A percentile compares a stretch with the other conserved stretches of the same genome.
These are phyloP conservation scores for Megaleporinus macrocephalus DNA, from an alignment of 2,113 vertebrate species.

Conservation along the genomic window DNA sequence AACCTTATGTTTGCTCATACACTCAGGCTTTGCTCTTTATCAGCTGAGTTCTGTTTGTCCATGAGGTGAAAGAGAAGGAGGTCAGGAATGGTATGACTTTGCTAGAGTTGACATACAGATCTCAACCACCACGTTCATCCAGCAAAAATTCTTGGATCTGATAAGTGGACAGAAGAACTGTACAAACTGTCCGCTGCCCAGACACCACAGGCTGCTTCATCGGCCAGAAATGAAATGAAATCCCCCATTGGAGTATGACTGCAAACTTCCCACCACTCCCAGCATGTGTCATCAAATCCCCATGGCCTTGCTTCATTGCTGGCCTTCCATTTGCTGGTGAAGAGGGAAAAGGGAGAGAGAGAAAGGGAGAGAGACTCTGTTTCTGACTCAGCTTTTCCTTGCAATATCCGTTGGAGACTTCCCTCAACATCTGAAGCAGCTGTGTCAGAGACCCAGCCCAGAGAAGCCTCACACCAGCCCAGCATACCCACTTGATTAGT, in stretches of 20 bases:
- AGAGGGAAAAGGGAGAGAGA: neutral
- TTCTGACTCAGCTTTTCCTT: conserved; percentile 15
- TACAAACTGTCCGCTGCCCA: neutral
- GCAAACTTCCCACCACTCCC: neutral
- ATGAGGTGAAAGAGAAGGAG: neutral
- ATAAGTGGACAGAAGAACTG: neutral
- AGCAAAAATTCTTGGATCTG: neutral
- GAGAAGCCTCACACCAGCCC: neutral
- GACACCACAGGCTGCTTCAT: neutral
- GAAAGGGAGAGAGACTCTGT: neutral
- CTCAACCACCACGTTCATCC: conserved; percentile 3
- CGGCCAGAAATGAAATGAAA: conserved; percentile 17
- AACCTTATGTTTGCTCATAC: neutral
- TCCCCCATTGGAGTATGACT: neutral
- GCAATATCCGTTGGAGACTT: conserved; percentile 27
- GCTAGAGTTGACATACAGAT: neutral
- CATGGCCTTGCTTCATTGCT: conserved; percentile 8
- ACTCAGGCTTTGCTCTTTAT: conserved; percentile 21
- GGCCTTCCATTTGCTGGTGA: conserved; percentile 12
- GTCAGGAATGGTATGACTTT: neutral
- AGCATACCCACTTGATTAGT: conserved; percentile 28
- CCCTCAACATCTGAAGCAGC: conserved; percentile 38
- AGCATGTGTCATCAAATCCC: conserved; percentile 28
- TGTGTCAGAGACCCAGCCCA: conserved; percentile 27
- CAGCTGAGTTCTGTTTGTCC: conserved; percentile 14